A percentile compares a stretch with the other conserved stretches of the same genome.
phyloP scores from a whole-genome alignment of 1,140 invertebrate genomes.

The Drosophila mayri region DNA sequence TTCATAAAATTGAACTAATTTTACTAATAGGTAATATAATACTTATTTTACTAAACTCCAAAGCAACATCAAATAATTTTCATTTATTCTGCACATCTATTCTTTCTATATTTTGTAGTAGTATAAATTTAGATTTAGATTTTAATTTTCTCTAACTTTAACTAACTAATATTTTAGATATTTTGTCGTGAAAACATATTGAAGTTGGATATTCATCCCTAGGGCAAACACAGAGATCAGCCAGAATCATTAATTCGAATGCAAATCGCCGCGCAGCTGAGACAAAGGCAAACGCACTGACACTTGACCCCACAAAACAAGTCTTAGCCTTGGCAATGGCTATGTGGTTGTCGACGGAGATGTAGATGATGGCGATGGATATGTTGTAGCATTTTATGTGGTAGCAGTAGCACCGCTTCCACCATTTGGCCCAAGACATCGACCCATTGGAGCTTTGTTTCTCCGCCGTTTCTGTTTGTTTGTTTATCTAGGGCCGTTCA shows the following conservation, averaged over 20 bases:
- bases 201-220: background rate
- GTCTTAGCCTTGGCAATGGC: conserved; percentile 77
- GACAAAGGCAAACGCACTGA: conserved; percentile 63
- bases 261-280: conserved; percentile 38
- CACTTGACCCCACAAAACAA: conserved; percentile 80
- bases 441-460: conserved; percentile 22
- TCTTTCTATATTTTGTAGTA: background rate
- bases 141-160: too few species aligned
- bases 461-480: conserved; percentile 32
- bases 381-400: conserved; percentile 57
- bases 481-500: conserved; percentile 79
- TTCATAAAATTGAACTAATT: too few species aligned
- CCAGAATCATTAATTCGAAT: conserved; percentile 71
- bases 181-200: background rate
- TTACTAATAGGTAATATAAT: too few species aligned
- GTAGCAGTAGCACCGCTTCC: conserved; percentile 44
- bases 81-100: background rate
- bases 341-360: conserved; percentile 44
- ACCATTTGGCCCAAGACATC: conserved; percentile 34
- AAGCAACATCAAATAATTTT: background rate
- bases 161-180: background rate
- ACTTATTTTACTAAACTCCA: too few species aligned
- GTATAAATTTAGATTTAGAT: background rate
- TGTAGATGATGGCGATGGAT: conserved; percentile 36
- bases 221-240: conserved; percentile 28